phyloP scores from a whole-genome alignment of 2,797 vertebrate species.

The Hyperoplus immaculatus region DNA sequence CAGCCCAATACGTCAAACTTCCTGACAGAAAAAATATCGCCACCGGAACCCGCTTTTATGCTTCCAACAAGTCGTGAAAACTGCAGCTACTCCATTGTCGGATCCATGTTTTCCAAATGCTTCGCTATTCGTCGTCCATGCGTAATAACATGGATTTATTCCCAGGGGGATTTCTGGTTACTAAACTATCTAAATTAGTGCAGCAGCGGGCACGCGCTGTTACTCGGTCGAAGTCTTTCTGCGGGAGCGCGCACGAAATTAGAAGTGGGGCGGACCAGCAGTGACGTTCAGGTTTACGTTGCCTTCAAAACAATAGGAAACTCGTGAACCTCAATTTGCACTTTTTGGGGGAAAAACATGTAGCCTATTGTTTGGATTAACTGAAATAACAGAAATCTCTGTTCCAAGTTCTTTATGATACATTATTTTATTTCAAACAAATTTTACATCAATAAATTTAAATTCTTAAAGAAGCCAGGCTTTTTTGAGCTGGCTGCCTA shows the following conservation, averaged over 20 bases:
- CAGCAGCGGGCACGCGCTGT: conserved; percentile 77
- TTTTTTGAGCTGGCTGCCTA: no score
- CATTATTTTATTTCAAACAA: no score
- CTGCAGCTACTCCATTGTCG: not conserved
- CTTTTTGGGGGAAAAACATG: no score
- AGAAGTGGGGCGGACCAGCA: conserved; percentile 53
- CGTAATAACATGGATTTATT: conserved; percentile 10
- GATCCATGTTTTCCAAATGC: not conserved
- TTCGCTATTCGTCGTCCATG: not conserved
- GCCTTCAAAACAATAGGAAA: not conserved
- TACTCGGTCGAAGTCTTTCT: conserved; percentile 65
- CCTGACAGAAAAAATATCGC: conserved; percentile 79
- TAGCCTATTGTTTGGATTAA: no score
- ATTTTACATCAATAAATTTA: no score
- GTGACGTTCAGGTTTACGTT: conserved; percentile 66
- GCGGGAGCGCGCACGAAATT: conserved; percentile 60
- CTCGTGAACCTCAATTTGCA: no score
- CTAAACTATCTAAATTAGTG: conserved; percentile 62
- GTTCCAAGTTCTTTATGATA: no score
- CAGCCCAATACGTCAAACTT: conserved; percentile 78
- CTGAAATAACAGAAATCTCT: no score
- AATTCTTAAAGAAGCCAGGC: no score
- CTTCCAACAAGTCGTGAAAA: conserved; percentile 56
- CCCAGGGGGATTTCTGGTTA: conserved; percentile 48
- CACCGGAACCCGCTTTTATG: conserved; percentile 78